Evolutionary conservation across 2,797 vertebrate genomes (phyloP).

Genomic region (Brotogeris chrysoptera): DNA sequence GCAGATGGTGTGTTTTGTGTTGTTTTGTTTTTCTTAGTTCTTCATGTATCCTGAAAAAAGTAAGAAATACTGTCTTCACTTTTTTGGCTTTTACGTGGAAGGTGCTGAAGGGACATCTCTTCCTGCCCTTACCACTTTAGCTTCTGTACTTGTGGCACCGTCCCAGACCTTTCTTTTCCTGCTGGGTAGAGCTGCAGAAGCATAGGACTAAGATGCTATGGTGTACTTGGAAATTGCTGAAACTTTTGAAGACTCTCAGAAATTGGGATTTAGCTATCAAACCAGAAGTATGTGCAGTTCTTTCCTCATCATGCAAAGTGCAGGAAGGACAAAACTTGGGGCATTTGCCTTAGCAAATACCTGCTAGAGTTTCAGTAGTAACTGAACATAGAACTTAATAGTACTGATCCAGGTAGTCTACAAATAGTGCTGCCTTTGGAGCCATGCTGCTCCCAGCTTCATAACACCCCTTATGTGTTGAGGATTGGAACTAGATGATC

Average conservation of each 20-base stretch:
- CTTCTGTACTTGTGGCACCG: not conserved
- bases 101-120: not conserved
- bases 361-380: not conserved
- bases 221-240: not conserved
- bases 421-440: not conserved
- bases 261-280: not conserved
- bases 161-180: not conserved
- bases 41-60: no score
- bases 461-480: not conserved
- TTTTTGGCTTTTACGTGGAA: not conserved
- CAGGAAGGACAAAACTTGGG: not conserved
- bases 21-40: not conserved
- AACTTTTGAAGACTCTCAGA: not conserved
- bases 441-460: rapidly evolving
- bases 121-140: not conserved
- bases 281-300: not conserved
- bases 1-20: rapidly evolving
- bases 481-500: not conserved
- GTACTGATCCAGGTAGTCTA: not conserved
- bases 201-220: not conserved
- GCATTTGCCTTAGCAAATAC: not conserved
- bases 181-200: not conserved
- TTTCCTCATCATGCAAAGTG: not conserved
- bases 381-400: not conserved
- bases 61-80: not conserved